Base-by-base conservation (phyloP, 1,140 invertebrate genomes). In the Leptinotarsa defecta region DNA sequence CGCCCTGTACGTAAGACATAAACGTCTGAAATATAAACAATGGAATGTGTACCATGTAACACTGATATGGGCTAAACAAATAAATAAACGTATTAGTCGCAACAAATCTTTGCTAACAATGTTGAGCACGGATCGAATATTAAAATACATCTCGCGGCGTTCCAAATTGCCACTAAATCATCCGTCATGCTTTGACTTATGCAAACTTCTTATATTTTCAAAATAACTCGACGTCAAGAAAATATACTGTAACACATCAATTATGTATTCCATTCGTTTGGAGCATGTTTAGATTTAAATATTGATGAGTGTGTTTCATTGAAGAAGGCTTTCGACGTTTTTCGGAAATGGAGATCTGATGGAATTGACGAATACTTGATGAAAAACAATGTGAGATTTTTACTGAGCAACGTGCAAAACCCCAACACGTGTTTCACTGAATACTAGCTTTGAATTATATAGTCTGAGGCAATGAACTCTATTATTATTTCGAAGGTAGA, bases 61-160 rank as follows among this genome's bases (percentile, higher is more conserved):
- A 62, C 5, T 62, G 61, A 62, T 62, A 62, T 62, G 20, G 20
- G 61, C 61, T 62, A 20, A 62, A 62, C 64, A 65, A 65, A n/a
- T 65, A 65, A 65, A 65, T 65, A 65, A 24, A 34, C 13, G 13
- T 65, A 65, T 65, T 65, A 22, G 20, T 65, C 64, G 64, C 64
- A 65, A 65, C 64, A 20, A 65, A 65, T 65, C 20, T 34, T 65
- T 65, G 64, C 64, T 65, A 27, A 27, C 64, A 65, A 24, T 24
- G 27, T 65, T 65, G 17, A 22, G 64, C 64, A 65, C 64, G 64
- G 27, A 65, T 19, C 13, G 27, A 24, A 22, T 65, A 65, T 65
- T 65, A 65, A 65, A 65, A 65, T 34, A 65, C 27, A 34, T 65
- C 27, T 65, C 27, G 61, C 17, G 20, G 64, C 13, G 20, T 65